Evolutionary conservation across 2,797 vertebrate species (phyloP).

Genomic region (Galagoides demidoff): DNA sequence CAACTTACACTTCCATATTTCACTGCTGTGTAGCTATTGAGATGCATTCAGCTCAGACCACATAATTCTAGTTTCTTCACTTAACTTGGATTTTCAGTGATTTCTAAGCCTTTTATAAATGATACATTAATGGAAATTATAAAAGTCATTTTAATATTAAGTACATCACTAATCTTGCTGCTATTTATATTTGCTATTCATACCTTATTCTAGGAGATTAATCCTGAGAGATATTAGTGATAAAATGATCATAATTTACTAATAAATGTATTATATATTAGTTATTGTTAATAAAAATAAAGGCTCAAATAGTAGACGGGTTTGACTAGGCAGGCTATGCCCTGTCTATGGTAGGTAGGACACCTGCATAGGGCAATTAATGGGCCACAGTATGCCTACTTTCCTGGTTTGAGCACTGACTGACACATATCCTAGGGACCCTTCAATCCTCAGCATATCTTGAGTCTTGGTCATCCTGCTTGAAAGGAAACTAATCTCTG

Average conservation of each 20-base stretch:
- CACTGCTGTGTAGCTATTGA: slow-evolving; percentile 56
- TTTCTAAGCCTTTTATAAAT: slow-evolving; percentile 81
- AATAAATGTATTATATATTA: neutral
- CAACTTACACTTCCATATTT: slow-evolving; percentile 80
- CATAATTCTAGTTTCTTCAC: slow-evolving; percentile 66
- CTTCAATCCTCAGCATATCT: neutral
- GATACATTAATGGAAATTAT: slow-evolving; percentile 80
- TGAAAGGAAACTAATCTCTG: neutral
- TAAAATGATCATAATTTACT: neutral
- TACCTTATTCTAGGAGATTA: neutral
- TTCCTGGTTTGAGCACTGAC: neutral
- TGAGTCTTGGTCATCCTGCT: too few relatives aligned
- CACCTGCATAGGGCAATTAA: slow-evolving; percentile 23
- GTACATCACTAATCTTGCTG: slow-evolving; percentile 56
- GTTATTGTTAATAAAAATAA: neutral
- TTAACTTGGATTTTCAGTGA: slow-evolving; percentile 80
- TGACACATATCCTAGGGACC: too few relatives aligned
- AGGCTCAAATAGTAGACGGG: slow-evolving; percentile 51
- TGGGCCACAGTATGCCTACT: neutral
- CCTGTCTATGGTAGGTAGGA: slow-evolving; percentile 50
- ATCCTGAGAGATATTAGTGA: neutral
- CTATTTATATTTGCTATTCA: slow-evolving; percentile 26
- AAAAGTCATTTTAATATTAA: slow-evolving; percentile 67
- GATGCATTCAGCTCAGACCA: slow-evolving; percentile 63
- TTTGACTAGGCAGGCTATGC: neutral